Conservation (phyloP, 2,888 invertebrate genomes). For the Gastracanthus pulcherrimus region DNA sequence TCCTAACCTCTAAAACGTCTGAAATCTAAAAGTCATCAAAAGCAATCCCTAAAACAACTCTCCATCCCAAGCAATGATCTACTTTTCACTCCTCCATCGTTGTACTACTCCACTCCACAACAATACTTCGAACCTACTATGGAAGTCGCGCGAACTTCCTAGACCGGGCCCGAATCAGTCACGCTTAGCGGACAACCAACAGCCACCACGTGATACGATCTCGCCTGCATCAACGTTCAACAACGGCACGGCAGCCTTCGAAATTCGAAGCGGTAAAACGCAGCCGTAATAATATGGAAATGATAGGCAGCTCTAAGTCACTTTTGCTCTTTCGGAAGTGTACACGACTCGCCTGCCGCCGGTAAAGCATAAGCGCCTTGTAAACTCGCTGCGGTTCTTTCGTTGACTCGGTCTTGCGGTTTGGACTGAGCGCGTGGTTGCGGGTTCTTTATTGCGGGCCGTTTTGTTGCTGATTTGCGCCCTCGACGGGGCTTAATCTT, state of each 20-base stretch:
- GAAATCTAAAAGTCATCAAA: too few relatives aligned
- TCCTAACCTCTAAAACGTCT: too few relatives aligned
- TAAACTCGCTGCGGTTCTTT: neutral
- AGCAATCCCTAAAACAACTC: too few relatives aligned
- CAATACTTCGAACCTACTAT: too few relatives aligned
- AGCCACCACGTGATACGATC: constrained; percentile 32
- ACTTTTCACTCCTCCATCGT: too few relatives aligned
- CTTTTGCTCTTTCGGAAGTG: neutral
- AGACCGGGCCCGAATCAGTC: constrained; percentile 21
- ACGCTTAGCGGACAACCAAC: constrained; percentile 32
- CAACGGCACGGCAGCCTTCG: constrained; percentile 11
- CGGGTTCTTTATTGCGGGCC: neutral
- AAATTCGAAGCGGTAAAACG: constrained; percentile 15
- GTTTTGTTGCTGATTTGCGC: constrained; percentile 36
- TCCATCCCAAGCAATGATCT: too few relatives aligned
- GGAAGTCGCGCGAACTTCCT: constrained; percentile 30
- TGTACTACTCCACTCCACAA: too few relatives aligned
- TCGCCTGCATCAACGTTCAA: neutral
- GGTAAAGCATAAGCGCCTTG: neutral
- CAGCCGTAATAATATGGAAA: constrained; percentile 67
- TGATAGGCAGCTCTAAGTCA: constrained; percentile 58
- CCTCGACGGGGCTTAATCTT: too few relatives aligned
- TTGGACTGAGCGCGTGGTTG: too few relatives aligned
- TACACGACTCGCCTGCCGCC: neutral
- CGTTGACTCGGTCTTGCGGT: too few relatives aligned